Percentiles rank a stretch among this genome's conserved stretches.
Evolutionary conservation across 2,888 invertebrate species (phyloP).

Genomic region (Nomada flava): DNA sequence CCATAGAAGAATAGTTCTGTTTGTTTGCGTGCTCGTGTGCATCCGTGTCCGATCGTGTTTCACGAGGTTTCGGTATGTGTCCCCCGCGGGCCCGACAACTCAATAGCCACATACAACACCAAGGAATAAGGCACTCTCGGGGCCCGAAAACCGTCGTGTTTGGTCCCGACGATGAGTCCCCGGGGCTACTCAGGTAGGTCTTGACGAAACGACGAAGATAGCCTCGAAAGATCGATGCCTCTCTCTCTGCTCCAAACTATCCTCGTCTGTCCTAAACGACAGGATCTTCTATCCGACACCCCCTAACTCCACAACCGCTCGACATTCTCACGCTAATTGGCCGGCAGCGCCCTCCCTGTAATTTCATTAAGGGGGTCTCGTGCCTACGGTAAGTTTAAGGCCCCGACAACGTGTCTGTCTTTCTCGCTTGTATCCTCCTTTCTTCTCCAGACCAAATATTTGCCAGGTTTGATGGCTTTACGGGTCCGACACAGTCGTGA

Average conservation of each 20-base stretch:
- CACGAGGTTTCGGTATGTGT: constrained; percentile 80
- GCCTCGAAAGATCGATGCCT: constrained; percentile 47
- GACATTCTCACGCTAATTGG: constrained; percentile 82
- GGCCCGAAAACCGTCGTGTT: constrained; percentile 66
- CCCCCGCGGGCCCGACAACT: constrained; percentile 79
- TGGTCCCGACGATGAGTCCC: constrained; percentile 69
- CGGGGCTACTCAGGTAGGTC: constrained; percentile 76
- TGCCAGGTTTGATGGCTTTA: constrained; percentile 73
- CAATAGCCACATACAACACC: constrained; percentile 78
- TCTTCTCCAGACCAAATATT: constrained; percentile 74
- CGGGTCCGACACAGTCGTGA: constrained; percentile 62
- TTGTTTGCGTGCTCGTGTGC: constrained; percentile 81
- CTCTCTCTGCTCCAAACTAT: constrained; percentile 17
- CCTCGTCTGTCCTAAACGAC: constrained; percentile 40
- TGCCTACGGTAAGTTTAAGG: constrained; percentile 73
- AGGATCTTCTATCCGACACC: constrained; percentile 71
- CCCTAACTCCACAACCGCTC: constrained; percentile 70
- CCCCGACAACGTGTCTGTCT: constrained; percentile 60
- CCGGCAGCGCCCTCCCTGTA: constrained; percentile 80
- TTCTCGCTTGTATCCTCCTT: constrained; percentile 22
- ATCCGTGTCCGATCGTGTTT: constrained; percentile 83
- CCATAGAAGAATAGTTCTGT: constrained; percentile 74
- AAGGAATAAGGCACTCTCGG: constrained; percentile 68
- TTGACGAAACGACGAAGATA: constrained; percentile 69
- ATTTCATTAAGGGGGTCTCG: constrained; percentile 82